Evolutionary conservation across 2,113 vertebrate genomes (phyloP).

Genomic region (Aplodontia rufa): DNA sequence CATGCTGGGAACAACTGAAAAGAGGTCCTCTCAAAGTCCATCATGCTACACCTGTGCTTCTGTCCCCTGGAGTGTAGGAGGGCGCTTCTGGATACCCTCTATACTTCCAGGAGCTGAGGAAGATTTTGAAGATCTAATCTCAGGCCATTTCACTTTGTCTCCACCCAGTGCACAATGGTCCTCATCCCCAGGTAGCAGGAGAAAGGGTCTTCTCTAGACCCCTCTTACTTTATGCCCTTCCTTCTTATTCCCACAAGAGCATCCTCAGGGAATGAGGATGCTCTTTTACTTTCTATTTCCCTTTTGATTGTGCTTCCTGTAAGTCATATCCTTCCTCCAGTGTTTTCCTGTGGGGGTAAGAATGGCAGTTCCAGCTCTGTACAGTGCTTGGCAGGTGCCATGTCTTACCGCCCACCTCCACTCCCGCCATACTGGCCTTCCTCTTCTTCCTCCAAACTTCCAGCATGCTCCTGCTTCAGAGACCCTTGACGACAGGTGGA

Average conservation of each 20-base stretch:
- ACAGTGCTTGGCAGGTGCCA: too few relatives aligned
- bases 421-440: neutral
- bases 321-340: neutral
- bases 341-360: neutral
- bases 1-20: neutral
- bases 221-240: neutral
- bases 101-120: neutral
- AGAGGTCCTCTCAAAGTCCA: neutral
- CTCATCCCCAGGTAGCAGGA: fast-evolving
- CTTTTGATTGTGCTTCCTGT: neutral
- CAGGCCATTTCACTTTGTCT: neutral
- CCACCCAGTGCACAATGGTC: too few relatives aligned
- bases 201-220: neutral
- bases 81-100: neutral
- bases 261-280: neutral
- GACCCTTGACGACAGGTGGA: too few relatives aligned
- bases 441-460: neutral
- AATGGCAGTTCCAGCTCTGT: neutral
- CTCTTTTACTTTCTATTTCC: neutral
- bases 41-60: neutral
- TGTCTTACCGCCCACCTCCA: neutral
- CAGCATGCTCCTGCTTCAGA: too few relatives aligned
- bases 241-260: neutral
- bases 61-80: neutral
- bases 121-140: neutral